Conservation (phyloP, 1,140 invertebrate species). For the Oncopeltus fasciatus region DNA sequence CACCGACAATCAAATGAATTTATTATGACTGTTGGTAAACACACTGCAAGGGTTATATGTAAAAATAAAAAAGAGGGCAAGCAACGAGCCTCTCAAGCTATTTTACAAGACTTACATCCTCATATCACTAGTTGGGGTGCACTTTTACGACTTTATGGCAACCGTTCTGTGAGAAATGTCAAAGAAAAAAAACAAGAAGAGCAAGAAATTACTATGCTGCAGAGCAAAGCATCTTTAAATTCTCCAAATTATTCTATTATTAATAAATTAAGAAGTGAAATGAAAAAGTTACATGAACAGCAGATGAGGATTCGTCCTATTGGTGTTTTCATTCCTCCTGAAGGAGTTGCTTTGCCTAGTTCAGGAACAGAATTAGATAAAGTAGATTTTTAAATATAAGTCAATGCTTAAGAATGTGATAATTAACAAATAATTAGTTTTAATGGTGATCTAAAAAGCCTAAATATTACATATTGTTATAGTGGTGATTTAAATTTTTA, state of each 20-base stretch:
- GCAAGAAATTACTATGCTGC: slow-evolving; percentile 81
- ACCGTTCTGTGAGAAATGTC: slow-evolving; percentile 77
- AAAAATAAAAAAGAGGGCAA: slow-evolving; percentile 97
- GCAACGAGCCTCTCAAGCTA: slow-evolving; percentile 87
- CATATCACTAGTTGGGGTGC: slow-evolving; percentile 92
- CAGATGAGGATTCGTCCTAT: slow-evolving; percentile 12
- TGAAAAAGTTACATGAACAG: slow-evolving; percentile 55
- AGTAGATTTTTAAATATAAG: slow-evolving; percentile 14
- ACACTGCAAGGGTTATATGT: slow-evolving; percentile 72
- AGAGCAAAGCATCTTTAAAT: slow-evolving; percentile 78
- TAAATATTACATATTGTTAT: too few species aligned
- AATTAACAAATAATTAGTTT: neutral
- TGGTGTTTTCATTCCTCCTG: slow-evolving; percentile 18
- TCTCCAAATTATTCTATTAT: slow-evolving; percentile 87
- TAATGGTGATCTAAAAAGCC: too few species aligned
- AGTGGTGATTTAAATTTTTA: too few species aligned
- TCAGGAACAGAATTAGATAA: slow-evolving; percentile 19
- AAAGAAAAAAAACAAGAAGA: slow-evolving; percentile 90
- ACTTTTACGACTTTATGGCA: slow-evolving; percentile 80
- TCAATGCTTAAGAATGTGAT: neutral
- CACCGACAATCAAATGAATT: slow-evolving; percentile 90
- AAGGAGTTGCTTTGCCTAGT: slow-evolving; percentile 7
- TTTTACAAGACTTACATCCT: slow-evolving; percentile 78
- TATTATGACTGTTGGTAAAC: slow-evolving; percentile 86
- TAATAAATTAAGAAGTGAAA: slow-evolving; percentile 76